Conservation (phyloP, 1,140 invertebrate species). For the Trachymyrmex septentrionalis region DNA sequence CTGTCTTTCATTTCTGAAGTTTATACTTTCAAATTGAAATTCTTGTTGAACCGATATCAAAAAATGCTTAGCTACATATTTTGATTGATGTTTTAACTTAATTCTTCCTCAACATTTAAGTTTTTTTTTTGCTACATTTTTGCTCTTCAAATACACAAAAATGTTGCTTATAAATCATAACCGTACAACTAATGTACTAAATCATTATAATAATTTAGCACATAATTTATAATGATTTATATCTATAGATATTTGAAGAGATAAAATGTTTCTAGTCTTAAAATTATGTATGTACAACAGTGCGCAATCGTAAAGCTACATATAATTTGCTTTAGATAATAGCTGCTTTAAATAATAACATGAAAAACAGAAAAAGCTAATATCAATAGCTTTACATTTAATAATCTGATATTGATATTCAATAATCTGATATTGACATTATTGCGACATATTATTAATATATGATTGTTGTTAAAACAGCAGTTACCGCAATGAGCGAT, state of each 20-base stretch:
- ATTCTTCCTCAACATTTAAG: background rate
- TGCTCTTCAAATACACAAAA: background rate
- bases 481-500: background rate
- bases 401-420: background rate
- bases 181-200: background rate
- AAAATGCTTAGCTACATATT: background rate
- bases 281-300: background rate
- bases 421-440: background rate
- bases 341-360: background rate
- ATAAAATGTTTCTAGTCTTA: background rate
- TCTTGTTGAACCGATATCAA: background rate
- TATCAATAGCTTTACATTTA: background rate
- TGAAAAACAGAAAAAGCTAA: background rate
- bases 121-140: background rate
- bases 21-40: background rate
- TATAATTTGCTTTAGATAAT: conserved; percentile 10
- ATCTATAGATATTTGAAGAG: background rate
- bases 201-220: no score
- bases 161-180: background rate
- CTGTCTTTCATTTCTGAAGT: background rate
- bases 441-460: background rate
- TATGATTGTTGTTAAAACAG: background rate
- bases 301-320: background rate
- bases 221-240: no score
- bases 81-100: background rate